phyloP scores from a whole-genome alignment of 2,797 vertebrate genomes.

The Taenioides sp. region DNA sequence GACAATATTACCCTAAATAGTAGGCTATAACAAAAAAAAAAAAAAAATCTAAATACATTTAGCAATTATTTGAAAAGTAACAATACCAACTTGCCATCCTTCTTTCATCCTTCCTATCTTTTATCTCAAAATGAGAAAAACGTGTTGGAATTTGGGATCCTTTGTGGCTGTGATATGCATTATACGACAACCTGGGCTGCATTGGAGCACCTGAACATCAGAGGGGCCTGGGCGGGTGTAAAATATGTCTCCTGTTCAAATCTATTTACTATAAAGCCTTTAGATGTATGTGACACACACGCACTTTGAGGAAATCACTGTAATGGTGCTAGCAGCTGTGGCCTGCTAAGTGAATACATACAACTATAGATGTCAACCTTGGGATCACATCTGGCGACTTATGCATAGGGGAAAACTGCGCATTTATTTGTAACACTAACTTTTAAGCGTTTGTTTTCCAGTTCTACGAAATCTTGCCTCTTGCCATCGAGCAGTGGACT shows the following conservation, averaged over 20 bases:
- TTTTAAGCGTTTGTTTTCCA: conserved; percentile 1
- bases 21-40: background rate
- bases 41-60: background rate
- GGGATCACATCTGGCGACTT: conserved; percentile 39
- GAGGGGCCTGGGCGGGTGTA: conserved; percentile 56
- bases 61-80: background rate
- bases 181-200: conserved; percentile 64
- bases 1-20: background rate
- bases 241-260: conserved; percentile 76
- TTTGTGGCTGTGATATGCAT: conserved; percentile 59
- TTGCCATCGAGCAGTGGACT: conserved; percentile 49
- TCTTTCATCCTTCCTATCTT: background rate
- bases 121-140: conserved; percentile 22
- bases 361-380: conserved; percentile 54
- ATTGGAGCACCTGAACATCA: conserved; percentile 72
- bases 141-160: conserved; percentile 34
- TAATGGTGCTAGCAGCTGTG: conserved; percentile 76
- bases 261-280: conserved; percentile 68
- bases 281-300: conserved; percentile 63
- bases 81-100: background rate
- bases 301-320: conserved; percentile 64
- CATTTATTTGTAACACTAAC: conserved; percentile 27
- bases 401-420: conserved; percentile 23
- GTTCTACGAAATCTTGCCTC: background rate
- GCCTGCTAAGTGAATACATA: conserved; percentile 75